Evolutionary conservation across 2,888 invertebrate species (phyloP), one percentile per base, ranked within the genome.

Genomic region (Portevinia maculata): DNA sequence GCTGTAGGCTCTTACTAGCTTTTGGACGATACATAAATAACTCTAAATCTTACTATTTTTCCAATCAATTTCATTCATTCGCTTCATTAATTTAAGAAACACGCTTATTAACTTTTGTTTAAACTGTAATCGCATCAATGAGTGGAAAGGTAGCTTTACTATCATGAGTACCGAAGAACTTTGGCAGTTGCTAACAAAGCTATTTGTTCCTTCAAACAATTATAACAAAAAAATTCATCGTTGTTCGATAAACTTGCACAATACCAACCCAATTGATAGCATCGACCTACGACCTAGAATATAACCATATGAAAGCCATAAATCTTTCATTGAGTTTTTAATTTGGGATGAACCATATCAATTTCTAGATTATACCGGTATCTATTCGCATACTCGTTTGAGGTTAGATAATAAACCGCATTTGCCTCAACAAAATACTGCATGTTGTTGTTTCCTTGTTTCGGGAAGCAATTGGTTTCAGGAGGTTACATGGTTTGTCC

Each of bases 241-340:
- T n/a, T n/a, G n/a, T n/a, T n/a, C 21, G 15, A 30, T 15, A 28
- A 15, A 53, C 19, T 2, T n/a, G 21, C 6, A 46, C 19, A 44
- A 44, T 15, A 48, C 17, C 37, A 57, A 57, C 28, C 70, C 78
- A 71, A 78, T 78, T 71, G 44, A 57, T 21, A 46, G 37, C 57
- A 41, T 44, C 50, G 37, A 65, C 30, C 74, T 69, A 79, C 74
- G 69, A 57, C 37, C 55, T 41, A 74, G 44, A 79, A 62, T 74
- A 74, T 17, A 34, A 62, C 67, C 60, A 74, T 69, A 30, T n/a
- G n/a, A n/a, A 74, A 64, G 74, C 69, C 57, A 69, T 79, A 67
- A 67, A 67, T 78, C 50, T 55, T 62, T 30, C 19, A 53, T 50
- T 57, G 17, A 19, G 57, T 37, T 76, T 19, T 32, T 39, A 46